Percentiles rank a stretch among this genome's conserved stretches.
These are phyloP conservation scores for Anguilla japonica DNA, from an alignment of 2,113 vertebrate species.

Conservation along the genomic window DNA sequence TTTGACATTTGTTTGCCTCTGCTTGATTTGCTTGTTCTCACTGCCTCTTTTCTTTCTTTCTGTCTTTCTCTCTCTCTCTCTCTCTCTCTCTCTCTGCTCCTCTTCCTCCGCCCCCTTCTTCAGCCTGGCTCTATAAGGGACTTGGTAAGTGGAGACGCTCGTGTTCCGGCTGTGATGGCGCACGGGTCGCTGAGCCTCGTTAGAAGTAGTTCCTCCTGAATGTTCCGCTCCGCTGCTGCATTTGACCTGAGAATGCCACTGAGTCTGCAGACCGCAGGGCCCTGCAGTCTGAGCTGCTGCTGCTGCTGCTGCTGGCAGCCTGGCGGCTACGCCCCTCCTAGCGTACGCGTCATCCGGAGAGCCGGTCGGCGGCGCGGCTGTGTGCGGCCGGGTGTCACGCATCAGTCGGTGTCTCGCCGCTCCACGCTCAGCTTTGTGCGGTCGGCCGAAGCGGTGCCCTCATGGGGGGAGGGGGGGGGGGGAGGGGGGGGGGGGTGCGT, in stretches of 20 bases:
- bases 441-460: too few relatives aligned
- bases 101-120: constrained; percentile 63
- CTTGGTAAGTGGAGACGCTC: constrained; percentile 86
- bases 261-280: background rate
- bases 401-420: background rate
- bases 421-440: background rate
- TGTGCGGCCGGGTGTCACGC: background rate
- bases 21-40: constrained; percentile 77
- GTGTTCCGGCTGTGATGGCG: constrained; percentile 31
- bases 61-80: too few relatives aligned
- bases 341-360: background rate
- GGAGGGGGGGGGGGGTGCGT: background rate
- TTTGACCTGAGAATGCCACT: background rate
- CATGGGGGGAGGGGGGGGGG: too few relatives aligned
- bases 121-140: constrained; percentile 99
- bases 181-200: background rate
- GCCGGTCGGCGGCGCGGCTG: background rate
- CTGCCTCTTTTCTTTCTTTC: constrained; percentile 70
- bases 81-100: constrained; percentile 30
- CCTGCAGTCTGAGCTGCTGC: background rate
- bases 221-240: background rate
- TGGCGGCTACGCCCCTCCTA: background rate
- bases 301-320: background rate
- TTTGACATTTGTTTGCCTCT: constrained; percentile 64
- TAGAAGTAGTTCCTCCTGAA: background rate